Conservation (phyloP, 2,888 invertebrate species). For the Lasioglossum zephyrum region DNA sequence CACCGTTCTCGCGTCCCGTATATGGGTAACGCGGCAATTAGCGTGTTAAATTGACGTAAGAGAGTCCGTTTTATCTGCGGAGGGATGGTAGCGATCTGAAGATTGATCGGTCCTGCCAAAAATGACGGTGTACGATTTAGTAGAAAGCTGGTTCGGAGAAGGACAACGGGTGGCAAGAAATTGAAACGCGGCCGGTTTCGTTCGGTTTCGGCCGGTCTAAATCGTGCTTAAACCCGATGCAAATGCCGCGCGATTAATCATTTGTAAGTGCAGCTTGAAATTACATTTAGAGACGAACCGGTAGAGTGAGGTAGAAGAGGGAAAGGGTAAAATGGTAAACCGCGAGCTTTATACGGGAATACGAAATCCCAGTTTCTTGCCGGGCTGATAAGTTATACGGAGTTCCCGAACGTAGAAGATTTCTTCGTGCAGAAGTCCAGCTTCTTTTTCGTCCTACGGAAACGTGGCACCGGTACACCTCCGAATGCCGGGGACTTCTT, state of each 20-base stretch:
- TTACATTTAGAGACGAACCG: slow-evolving; percentile 34
- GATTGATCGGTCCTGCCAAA: slow-evolving; percentile 41
- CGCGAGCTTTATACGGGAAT: slow-evolving; percentile 51
- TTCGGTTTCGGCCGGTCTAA: slow-evolving; percentile 37
- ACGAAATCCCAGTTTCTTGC: slow-evolving; percentile 60
- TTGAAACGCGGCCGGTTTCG: slow-evolving; percentile 26
- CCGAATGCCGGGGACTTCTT: slow-evolving; percentile 54
- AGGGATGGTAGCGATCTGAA: not conserved
- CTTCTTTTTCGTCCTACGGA: slow-evolving; percentile 57
- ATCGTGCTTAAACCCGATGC: slow-evolving; percentile 55
- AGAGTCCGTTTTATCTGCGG: not conserved
- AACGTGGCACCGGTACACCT: slow-evolving; percentile 69
- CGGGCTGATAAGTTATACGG: slow-evolving; percentile 63
- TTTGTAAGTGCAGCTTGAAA: slow-evolving; percentile 50
- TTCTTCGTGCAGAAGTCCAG: slow-evolving; percentile 57
- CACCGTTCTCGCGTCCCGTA: slow-evolving; percentile 16
- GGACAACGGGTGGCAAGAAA: slow-evolving; percentile 24
- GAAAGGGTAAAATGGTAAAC: slow-evolving; percentile 28
- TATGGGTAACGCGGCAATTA: slow-evolving; percentile 22
- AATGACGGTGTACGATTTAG: slow-evolving; percentile 36
- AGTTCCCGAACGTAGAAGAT: slow-evolving; percentile 49
- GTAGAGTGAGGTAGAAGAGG: not conserved
- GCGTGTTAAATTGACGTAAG: slow-evolving; percentile 17
- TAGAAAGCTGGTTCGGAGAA: slow-evolving; percentile 10
- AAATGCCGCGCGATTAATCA: slow-evolving; percentile 46